These are phyloP conservation scores for Syngnathoides biaculeatus DNA, from an alignment of 2,113 vertebrate genomes.

Conservation along the genomic window DNA sequence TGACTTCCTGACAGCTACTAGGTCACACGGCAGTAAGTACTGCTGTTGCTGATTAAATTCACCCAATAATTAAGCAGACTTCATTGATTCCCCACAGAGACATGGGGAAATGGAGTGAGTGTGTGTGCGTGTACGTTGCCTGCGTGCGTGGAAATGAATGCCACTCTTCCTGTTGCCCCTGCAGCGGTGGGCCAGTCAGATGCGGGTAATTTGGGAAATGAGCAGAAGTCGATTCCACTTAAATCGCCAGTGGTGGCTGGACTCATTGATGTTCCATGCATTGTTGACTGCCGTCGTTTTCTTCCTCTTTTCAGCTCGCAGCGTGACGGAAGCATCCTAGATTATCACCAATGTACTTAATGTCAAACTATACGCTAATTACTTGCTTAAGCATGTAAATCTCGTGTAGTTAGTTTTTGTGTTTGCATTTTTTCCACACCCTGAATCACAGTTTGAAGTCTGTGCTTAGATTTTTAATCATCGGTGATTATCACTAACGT, in stretches of 20 bases:
- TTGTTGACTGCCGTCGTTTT: conserved; percentile 55
- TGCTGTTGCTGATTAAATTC: conserved; percentile 74
- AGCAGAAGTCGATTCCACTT: conserved; percentile 72
- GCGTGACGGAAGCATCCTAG: conserved; percentile 47
- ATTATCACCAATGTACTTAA: conserved; percentile 36
- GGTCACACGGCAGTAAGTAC: conserved; percentile 72
- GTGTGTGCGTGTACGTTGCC: conserved; percentile 31
- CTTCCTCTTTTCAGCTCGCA: conserved; percentile 64
- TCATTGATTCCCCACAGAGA: conserved; percentile 75
- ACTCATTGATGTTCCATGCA: conserved; percentile 63
- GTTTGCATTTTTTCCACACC: neutral
- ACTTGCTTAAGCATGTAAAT: neutral
- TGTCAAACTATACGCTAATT: conserved; percentile 22
- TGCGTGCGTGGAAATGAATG: conserved; percentile 23
- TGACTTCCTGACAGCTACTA: conserved; percentile 66
- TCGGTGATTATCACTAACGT: neutral
- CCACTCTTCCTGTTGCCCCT: conserved; percentile 64
- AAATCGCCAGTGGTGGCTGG: conserved; percentile 56
- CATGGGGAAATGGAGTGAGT: conserved; percentile 46
- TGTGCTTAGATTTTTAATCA: neutral
- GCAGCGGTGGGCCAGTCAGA: conserved; percentile 74
- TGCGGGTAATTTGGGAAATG: conserved; percentile 74
- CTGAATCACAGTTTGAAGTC: neutral
- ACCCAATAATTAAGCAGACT: conserved; percentile 78
- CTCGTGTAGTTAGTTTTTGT: neutral